Evolutionary conservation across 2,888 invertebrate species (phyloP), one percentile per base, ranked within the genome.

Genomic region (Erpobdella octoculata): DNA sequence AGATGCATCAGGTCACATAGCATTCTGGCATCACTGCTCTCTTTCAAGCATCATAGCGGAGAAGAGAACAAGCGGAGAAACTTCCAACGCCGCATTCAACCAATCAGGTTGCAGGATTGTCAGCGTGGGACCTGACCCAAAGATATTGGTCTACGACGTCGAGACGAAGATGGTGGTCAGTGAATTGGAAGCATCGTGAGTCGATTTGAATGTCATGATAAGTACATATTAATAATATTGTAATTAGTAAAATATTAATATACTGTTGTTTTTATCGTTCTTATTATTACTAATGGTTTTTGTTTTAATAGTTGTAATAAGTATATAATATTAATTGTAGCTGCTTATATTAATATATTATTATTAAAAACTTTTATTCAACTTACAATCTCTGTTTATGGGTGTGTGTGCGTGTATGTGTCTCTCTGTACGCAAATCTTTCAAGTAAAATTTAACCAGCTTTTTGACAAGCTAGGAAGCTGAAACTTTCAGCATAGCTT

Each of bases 61-160:
- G 48, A 31, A 31, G 21, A 65, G 65, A 25, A 28, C 37, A 15
- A 66, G 66, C 41, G 18, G 9, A 6, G 66, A 66, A 25, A 66
- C 66, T 5, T 38, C 28, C n/a, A 66, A 66, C 25, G 38, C 38
- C 8, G 38, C 66, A 2, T 36, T 38, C 5, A 66, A 38, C 31
- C 66, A 66, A 5, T 21, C 31, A 4, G 46, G 28, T 36, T 33
- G 21, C 2, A 31, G 21, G 3, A 9, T 68, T 18, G 68, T 31
- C 53, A 68, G 48, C 5, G 68, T 68, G 8, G 68, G 68, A 1
- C 53, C 53, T 33, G 68, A 68, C 35, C 48, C 68, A 6, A 21
- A 9, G 21, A 21, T 68, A 35, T 8, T 33, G 12, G 53, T 68
- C 18, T 68, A 68, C 31, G 68, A 68, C 58, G 8, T 68, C 15